Conservation (phyloP, 2,888 invertebrate genomes). For the Acanthosepion lycidas region DNA sequence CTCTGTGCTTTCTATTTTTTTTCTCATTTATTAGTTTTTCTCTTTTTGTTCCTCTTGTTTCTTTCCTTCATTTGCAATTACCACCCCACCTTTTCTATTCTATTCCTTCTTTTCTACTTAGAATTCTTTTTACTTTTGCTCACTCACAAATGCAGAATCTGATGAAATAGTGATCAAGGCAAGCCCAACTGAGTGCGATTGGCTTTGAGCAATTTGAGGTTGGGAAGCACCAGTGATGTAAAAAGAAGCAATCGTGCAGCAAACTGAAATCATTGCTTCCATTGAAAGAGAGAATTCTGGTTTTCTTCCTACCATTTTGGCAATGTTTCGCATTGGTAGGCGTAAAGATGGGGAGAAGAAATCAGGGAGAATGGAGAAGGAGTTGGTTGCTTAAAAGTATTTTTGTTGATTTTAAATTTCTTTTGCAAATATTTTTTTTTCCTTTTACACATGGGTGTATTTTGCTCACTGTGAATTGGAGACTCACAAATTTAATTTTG, state of each 20-base stretch:
- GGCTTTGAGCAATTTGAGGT: background rate
- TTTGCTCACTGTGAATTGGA: background rate
- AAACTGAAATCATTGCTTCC: background rate
- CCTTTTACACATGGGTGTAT: background rate
- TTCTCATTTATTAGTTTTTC: background rate
- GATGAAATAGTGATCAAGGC: conserved; percentile 12
- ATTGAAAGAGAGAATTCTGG: background rate
- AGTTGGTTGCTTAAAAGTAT: background rate
- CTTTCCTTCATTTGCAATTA: background rate
- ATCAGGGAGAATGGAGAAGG: background rate
- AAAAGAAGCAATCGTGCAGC: background rate
- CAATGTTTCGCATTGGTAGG: background rate
- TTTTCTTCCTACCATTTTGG: background rate
- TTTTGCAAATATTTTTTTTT: background rate
- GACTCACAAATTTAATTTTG: conserved; percentile 9
- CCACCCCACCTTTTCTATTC: background rate
- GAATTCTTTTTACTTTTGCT: background rate
- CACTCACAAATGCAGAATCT: background rate
- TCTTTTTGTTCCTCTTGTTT: background rate
- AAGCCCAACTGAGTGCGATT: background rate
- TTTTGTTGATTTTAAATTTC: background rate
- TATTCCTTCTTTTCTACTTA: background rate
- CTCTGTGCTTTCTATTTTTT: background rate
- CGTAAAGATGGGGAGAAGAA: background rate
- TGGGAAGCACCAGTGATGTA: background rate